phyloP scores from a whole-genome alignment of 1,140 invertebrate species.

The Brachionus rotundiformis region DNA sequence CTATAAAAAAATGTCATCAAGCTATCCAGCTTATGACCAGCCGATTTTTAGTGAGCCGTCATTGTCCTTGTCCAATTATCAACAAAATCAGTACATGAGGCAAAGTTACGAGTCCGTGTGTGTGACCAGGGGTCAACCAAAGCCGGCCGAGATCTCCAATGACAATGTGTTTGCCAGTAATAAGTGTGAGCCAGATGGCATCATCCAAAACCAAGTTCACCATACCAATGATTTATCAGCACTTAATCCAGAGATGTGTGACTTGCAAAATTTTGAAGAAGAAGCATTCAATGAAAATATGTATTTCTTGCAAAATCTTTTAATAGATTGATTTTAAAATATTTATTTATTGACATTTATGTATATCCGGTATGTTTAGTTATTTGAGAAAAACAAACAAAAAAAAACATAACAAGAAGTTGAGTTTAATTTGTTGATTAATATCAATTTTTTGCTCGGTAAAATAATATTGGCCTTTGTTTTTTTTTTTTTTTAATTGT shows the following conservation, averaged over 20 bases:
- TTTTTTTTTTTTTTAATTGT: not conserved
- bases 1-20: not conserved
- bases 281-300: slow-evolving; percentile 21
- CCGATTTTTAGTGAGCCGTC: not conserved
- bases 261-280: slow-evolving; percentile 5
- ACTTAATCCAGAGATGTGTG: not conserved
- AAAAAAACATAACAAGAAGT: too few relatives aligned
- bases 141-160: not conserved
- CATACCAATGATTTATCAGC: not conserved
- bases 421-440: not conserved
- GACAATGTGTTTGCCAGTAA: not conserved
- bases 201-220: not conserved
- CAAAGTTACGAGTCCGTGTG: not conserved
- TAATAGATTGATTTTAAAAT: slow-evolving; percentile 18
- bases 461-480: not conserved
- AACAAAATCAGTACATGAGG: not conserved
- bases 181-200: not conserved
- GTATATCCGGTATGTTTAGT: not conserved
- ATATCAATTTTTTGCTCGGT: not conserved
- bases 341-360: not conserved
- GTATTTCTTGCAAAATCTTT: slow-evolving; percentile 16
- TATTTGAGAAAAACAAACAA: not conserved
- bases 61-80: not conserved
- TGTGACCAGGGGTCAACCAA: not conserved
- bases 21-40: not conserved